Conservation (phyloP, 2,113 vertebrate genomes). For the Myrmophylax atrothorax region DNA sequence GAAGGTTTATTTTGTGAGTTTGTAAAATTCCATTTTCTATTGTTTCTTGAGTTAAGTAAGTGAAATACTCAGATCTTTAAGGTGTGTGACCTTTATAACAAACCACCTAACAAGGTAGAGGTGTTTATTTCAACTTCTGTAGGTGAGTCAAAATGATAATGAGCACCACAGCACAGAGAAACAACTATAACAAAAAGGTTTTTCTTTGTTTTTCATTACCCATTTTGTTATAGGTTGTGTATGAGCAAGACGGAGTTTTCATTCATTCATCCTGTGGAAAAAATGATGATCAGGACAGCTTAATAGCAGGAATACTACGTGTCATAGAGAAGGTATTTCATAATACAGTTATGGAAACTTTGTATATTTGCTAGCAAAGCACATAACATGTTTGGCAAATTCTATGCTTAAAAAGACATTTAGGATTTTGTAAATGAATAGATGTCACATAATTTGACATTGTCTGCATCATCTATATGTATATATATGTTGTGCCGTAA, state of each 20-base stretch:
- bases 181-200: not conserved
- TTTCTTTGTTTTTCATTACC: not conserved
- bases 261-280: conserved; percentile 87
- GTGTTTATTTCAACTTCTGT: not conserved
- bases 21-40: not conserved
- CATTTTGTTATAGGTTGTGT: conserved; percentile 81
- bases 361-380: not conserved
- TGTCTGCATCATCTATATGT: not conserved
- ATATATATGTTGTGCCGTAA: not conserved
- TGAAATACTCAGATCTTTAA: not conserved
- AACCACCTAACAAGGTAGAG: not conserved
- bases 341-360: not conserved
- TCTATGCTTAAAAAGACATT: not conserved
- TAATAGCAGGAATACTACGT: conserved; percentile 86
- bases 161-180: not conserved
- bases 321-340: conserved; percentile 89
- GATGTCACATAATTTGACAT: not conserved
- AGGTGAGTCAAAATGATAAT: not conserved
- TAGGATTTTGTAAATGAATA: not conserved
- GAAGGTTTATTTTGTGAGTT: not conserved
- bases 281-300: conserved; percentile 83
- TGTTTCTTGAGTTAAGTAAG: not conserved
- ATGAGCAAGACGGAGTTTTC: conserved; percentile 93
- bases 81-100: not conserved
- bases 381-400: not conserved